phyloP scores from a whole-genome alignment of 92 coral and sea anemone species.

The Zoanthus solanderi region DNA sequence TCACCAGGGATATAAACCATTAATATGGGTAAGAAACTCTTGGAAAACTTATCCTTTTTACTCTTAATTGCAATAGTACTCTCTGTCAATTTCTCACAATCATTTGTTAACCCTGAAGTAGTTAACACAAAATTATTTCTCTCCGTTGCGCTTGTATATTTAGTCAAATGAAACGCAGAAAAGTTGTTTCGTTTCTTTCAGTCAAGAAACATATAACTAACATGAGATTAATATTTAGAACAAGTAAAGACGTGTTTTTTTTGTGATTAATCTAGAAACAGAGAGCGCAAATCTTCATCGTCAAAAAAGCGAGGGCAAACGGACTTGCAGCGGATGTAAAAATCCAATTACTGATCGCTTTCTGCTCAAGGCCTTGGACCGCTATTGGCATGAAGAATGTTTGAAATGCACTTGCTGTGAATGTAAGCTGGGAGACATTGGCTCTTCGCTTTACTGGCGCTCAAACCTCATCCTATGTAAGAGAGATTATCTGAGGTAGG shows the following conservation, averaged over 20 bases:
- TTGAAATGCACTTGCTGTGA: slow-evolving; percentile 87
- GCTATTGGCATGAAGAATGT: slow-evolving; percentile 90
- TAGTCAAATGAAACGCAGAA: background rate
- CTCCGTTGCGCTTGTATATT: background rate
- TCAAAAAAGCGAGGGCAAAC: slow-evolving; percentile 41
- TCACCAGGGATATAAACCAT: background rate
- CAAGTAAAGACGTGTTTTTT: background rate
- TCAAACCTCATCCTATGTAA: slow-evolving; percentile 86
- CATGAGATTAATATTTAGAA: background rate
- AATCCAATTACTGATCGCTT: slow-evolving; percentile 83
- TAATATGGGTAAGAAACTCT: slow-evolving; percentile 31
- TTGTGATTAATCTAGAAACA: slow-evolving; percentile 43
- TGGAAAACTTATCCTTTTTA: background rate
- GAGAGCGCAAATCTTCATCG: slow-evolving; percentile 42
- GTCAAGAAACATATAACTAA: background rate
- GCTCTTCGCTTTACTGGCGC: slow-evolving; percentile 81
- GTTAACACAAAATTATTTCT: slow-evolving; percentile 5
- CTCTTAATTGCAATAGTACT: background rate
- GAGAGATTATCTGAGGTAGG: slow-evolving; percentile 86
- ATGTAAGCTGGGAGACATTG: slow-evolving; percentile 86
- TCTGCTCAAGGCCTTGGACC: slow-evolving; percentile 81
- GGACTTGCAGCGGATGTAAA: slow-evolving; percentile 81
- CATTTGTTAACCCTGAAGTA: background rate
- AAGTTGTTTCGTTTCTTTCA: background rate
- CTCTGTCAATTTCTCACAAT: background rate